Conservation (phyloP, 2,797 vertebrate genomes). For the Sorex maritimensis region DNA sequence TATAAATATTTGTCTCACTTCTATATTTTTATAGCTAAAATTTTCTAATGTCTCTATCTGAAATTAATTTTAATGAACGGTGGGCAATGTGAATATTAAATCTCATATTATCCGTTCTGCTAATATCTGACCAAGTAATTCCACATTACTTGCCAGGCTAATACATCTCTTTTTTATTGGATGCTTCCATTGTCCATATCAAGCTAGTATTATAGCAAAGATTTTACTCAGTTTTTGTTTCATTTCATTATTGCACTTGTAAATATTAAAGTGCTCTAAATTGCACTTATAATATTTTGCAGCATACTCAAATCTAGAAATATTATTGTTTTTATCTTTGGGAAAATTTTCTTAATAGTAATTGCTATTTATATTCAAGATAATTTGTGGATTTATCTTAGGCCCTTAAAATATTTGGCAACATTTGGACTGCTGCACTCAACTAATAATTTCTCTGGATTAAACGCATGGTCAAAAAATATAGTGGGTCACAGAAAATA, state of each 20-base stretch:
- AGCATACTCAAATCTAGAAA: neutral
- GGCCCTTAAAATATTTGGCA: neutral
- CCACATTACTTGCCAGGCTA: neutral
- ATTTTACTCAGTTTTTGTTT: neutral
- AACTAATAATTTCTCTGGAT: neutral
- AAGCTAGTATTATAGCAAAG: neutral
- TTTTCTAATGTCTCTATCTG: neutral
- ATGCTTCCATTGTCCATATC: neutral
- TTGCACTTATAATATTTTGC: neutral
- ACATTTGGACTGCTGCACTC: conserved; percentile 47
- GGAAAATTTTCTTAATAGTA: conserved; percentile 21
- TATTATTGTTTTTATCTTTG: conserved; percentile 12
- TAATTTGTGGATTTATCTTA: conserved; percentile 37
- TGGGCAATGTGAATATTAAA: neutral
- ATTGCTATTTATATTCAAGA: conserved; percentile 20
- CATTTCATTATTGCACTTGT: neutral
- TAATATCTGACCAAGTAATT: conserved; percentile 10
- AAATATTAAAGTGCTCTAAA: neutral
- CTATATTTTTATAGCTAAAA: conserved; percentile 4
- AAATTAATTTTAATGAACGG: neutral
- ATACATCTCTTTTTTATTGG: neutral
- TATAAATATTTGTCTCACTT: conserved; percentile 28
- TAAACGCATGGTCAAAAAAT: conserved; percentile 39
- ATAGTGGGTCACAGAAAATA: neutral
- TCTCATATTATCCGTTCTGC: conserved; percentile 11